A percentile compares a stretch with the other conserved stretches of the same genome.
Evolutionary conservation across 2,797 vertebrate genomes (phyloP).

Genomic region (Mycteria americana): DNA sequence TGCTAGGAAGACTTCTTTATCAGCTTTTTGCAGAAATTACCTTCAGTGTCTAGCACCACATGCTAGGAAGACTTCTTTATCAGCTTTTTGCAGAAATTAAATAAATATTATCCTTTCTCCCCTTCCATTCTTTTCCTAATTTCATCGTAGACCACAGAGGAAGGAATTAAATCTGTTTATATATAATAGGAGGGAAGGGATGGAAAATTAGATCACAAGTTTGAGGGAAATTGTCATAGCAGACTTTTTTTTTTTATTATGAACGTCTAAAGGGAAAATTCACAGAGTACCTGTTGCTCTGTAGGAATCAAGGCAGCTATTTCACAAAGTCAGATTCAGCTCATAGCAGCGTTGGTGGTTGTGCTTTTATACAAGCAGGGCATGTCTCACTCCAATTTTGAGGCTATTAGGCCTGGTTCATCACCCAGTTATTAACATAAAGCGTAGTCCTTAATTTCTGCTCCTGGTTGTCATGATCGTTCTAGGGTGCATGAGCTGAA

Average conservation of each 20-base stretch:
- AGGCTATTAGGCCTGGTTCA: neutral
- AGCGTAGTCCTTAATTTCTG: neutral
- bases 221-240: neutral
- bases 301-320: neutral
- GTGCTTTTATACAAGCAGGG: neutral
- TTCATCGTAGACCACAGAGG: neutral
- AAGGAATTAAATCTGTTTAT: neutral
- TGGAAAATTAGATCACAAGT: neutral
- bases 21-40: neutral
- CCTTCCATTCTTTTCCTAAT: neutral
- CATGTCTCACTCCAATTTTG: neutral
- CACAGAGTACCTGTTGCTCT: fast-evolving
- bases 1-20: neutral
- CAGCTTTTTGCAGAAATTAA: neutral
- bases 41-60: neutral
- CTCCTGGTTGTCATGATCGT: neutral
- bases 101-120: neutral
- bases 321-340: neutral
- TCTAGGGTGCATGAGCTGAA: neutral
- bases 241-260: neutral
- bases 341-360: fast-evolving
- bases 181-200: neutral
- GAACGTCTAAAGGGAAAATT: neutral
- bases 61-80: neutral
- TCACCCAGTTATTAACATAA: neutral